Evolutionary conservation across 2,113 vertebrate genomes (phyloP).

Genomic region (Butastur rufipennis): DNA sequence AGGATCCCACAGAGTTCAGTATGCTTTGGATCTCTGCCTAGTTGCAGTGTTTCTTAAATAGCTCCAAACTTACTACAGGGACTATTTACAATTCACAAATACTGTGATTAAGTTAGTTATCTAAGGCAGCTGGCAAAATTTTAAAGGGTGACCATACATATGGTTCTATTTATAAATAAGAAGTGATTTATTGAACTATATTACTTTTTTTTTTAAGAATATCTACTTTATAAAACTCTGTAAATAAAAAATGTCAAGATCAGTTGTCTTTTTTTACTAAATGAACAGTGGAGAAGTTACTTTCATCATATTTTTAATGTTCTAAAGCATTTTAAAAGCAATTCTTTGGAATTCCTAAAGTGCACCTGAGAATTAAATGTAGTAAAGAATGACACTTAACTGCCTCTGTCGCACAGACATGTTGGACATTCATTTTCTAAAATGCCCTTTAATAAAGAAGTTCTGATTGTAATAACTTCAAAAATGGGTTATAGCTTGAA

Average conservation of each 20-base stretch:
- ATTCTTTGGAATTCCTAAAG: not conserved
- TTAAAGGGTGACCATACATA: constrained; percentile 8
- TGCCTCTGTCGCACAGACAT: not conserved
- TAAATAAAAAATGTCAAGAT: not conserved
- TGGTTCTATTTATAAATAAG: constrained; percentile 38
- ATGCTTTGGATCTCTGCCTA: constrained; percentile 30
- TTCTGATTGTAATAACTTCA: not conserved
- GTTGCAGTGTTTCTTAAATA: constrained; percentile 26
- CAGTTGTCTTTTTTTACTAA: not conserved
- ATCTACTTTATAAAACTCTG: not conserved
- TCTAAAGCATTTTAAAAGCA: not conserved
- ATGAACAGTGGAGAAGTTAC: not conserved
- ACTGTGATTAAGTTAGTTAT: constrained; percentile 32
- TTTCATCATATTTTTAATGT: not conserved
- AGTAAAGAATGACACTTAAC: not conserved
- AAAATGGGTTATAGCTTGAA: not conserved
- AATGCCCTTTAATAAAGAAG: not conserved
- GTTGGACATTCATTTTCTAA: not conserved
- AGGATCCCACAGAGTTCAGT: constrained; percentile 6
- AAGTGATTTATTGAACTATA: not conserved
- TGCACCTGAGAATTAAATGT: not conserved
- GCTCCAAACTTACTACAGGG: constrained; percentile 11
- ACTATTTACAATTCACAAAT: constrained; percentile 34
- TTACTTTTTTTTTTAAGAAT: not conserved
- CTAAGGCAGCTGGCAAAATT: constrained; percentile 48